A percentile compares a stretch with the other conserved stretches of the same genome.
Conservation (phyloP, 2,888 invertebrate genomes). For the Amphipoea oculea region DNA sequence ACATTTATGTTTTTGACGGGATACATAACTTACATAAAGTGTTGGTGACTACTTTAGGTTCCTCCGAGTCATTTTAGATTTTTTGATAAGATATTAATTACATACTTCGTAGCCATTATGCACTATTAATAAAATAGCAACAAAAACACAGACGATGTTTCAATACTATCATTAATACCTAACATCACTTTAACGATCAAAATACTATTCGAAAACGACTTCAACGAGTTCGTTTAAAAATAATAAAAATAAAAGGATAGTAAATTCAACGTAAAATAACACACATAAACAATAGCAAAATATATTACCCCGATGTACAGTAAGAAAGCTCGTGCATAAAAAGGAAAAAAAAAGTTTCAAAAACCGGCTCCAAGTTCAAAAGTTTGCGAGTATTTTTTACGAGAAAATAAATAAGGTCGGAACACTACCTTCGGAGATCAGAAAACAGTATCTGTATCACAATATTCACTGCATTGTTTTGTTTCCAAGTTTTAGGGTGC, state of each 20-base stretch:
- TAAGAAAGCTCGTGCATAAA: slow-evolving; percentile 73
- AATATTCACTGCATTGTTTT: slow-evolving; percentile 81
- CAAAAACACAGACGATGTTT: background rate
- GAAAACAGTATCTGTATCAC: slow-evolving; percentile 78
- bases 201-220: background rate
- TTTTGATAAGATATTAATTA: too few species aligned
- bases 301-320: slow-evolving; percentile 71
- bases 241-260: background rate
- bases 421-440: slow-evolving; percentile 80
- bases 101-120: background rate
- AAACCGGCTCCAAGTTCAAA: slow-evolving; percentile 68
- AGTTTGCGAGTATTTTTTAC: slow-evolving; percentile 48
- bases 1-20: too few species aligned
- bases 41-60: background rate
- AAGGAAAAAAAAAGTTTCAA: slow-evolving; percentile 68
- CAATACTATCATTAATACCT: background rate
- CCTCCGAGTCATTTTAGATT: background rate
- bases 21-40: background rate
- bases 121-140: background rate
- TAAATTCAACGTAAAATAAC: slow-evolving; percentile 7
- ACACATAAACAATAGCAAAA: slow-evolving; percentile 56
- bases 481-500: slow-evolving; percentile 64
- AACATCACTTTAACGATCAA: background rate
- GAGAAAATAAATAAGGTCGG: slow-evolving; percentile 50
- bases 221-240: background rate